Conservation (phyloP, 2,888 invertebrate species). For the Drosophila stalkeri region DNA sequence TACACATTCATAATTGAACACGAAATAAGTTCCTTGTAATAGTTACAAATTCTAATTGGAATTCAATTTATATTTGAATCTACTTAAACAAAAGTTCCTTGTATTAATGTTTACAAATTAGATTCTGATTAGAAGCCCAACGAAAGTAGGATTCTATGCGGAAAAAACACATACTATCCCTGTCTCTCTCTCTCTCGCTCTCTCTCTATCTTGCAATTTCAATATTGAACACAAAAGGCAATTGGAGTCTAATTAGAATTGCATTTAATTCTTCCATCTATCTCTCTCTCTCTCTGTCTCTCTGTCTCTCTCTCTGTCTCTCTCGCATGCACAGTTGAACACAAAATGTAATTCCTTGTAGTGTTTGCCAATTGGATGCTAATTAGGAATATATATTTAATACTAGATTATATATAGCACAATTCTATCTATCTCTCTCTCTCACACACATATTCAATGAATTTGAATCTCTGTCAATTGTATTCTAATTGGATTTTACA, state of each 20-base stretch:
- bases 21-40: no score
- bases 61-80: neutral
- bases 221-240: no score
- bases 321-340: neutral
- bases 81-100: conserved; percentile 34
- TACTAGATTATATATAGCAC: neutral
- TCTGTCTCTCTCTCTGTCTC: neutral
- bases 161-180: neutral
- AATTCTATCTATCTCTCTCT: neutral
- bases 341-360: neutral
- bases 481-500: neutral
- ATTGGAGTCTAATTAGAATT: neutral
- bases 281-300: neutral
- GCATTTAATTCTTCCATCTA: no score
- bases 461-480: conserved; percentile 10
- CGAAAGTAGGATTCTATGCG: neutral
- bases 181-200: neutral
- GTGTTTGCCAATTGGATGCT: neutral
- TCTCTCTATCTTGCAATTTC: no score
- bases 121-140: neutral
- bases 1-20: neutral
- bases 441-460: neutral
- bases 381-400: neutral
- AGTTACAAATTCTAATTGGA: no score
- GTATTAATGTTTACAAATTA: conserved; percentile 14